These are phyloP conservation scores for Physeter macrocephalus DNA, from an alignment of 2,113 vertebrate genomes.

Conservation along the genomic window DNA sequence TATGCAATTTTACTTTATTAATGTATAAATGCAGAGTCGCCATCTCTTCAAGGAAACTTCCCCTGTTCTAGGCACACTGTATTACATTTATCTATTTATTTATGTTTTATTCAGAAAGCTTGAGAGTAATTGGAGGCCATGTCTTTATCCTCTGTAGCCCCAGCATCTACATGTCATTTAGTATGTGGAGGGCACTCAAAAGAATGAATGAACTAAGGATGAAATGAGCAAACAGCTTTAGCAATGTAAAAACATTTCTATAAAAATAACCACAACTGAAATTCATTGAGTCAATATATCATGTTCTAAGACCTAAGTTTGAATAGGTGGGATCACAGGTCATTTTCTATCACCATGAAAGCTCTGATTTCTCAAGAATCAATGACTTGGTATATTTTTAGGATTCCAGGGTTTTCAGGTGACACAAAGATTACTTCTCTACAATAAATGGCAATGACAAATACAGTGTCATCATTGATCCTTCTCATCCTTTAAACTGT, in stretches of 20 bases:
- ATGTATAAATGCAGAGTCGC: neutral
- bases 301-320: neutral
- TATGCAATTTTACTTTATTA: neutral
- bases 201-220: neutral
- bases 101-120: neutral
- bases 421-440: neutral
- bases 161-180: neutral
- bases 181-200: neutral
- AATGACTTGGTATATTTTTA: neutral
- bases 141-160: neutral
- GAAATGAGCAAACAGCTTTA: neutral
- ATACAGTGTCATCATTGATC: neutral
- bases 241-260: neutral
- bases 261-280: slow-evolving; percentile 3
- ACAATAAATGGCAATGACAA: neutral
- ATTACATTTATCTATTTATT: neutral
- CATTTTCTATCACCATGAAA: neutral
- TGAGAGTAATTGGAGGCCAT: neutral
- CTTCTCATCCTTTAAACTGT: neutral
- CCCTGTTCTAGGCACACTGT: neutral
- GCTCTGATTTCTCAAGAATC: neutral
- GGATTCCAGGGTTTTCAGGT: neutral
- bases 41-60: neutral
- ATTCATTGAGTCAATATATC: neutral
- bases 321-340: neutral